phyloP scores from a whole-genome alignment of 2,888 invertebrate genomes.

The Callosobruchus maculatus region DNA sequence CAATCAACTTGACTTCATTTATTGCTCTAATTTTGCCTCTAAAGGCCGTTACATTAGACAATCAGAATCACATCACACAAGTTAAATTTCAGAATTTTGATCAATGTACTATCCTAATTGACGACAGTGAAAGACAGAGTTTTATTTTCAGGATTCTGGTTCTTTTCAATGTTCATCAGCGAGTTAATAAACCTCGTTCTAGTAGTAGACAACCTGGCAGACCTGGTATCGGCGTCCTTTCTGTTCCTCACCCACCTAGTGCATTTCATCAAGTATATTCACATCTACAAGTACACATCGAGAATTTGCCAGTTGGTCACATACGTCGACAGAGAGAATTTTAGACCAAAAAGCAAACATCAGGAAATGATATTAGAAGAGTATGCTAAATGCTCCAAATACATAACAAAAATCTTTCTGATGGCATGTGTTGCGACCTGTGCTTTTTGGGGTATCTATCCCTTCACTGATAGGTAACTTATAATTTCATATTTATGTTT shows the following conservation, averaged over 20 bases:
- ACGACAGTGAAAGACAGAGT: not conserved
- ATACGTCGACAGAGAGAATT: conserved; percentile 23
- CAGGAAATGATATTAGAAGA: conserved; percentile 27
- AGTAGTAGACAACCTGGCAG: conserved; percentile 5
- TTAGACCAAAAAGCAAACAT: conserved; percentile 28
- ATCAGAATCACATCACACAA: too few species aligned
- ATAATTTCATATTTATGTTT: too few species aligned
- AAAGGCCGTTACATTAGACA: too few species aligned
- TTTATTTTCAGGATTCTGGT: conserved; percentile 2
- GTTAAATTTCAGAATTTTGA: too few species aligned
- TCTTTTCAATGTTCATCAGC: conserved; percentile 6
- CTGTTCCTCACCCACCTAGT: conserved; percentile 17
- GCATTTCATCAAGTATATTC: conserved; percentile 17
- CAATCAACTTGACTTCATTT: too few species aligned
- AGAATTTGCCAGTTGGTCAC: conserved; percentile 20
- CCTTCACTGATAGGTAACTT: conserved; percentile 29
- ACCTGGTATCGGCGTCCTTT: conserved; percentile 20
- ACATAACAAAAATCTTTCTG: conserved; percentile 30
- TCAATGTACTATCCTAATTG: too few species aligned
- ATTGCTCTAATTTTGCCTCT: too few species aligned
- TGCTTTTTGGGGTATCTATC: conserved; percentile 38
- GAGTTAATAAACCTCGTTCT: conserved; percentile 10
- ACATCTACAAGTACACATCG: conserved; percentile 11
- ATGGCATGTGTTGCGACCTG: conserved; percentile 32
- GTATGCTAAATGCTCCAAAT: conserved; percentile 26